Evolutionary conservation across 1,140 invertebrate genomes (phyloP).

Genomic region (Heliconius congener): DNA sequence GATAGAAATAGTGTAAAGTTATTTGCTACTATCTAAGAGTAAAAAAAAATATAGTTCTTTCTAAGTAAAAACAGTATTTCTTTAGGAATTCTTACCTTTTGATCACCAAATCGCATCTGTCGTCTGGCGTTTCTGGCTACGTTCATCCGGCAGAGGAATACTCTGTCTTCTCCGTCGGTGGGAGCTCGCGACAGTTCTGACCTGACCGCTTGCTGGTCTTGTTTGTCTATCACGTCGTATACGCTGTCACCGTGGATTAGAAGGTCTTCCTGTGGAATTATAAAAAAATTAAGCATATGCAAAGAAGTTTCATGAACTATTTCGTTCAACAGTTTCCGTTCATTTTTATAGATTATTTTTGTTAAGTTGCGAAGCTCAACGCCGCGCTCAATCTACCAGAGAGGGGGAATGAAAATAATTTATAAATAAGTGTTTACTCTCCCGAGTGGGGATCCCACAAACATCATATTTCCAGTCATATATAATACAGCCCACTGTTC

Average conservation of each 20-base stretch:
- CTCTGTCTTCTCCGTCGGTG: conserved; percentile 84
- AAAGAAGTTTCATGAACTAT: not conserved
- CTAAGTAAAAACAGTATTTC: not conserved
- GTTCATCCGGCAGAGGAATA: conserved; percentile 99
- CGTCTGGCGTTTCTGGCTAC: conserved; percentile 96
- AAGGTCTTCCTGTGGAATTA: conserved; percentile 92
- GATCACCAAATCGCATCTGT: conserved; percentile 98
- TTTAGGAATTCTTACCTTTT: conserved; percentile 88
- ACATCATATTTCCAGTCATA: no score
- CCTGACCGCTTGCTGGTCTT: conserved; percentile 97
- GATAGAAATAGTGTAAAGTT: no score
- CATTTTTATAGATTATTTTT: no score
- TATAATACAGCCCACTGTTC: no score
- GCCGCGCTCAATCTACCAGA: no score
- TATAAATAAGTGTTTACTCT: no score
- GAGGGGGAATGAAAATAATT: no score
- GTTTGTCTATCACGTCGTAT: conserved; percentile 99
- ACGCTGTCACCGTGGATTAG: conserved; percentile 99
- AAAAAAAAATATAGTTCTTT: no score
- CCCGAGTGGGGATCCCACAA: no score
- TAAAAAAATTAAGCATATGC: not conserved
- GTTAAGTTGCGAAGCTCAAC: no score
- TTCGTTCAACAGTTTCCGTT: no score
- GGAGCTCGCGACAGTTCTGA: conserved; percentile 91
- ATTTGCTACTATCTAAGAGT: no score